Evolutionary conservation across 2,113 vertebrate genomes (phyloP).

Genomic region (Puntigrus tetrazona): DNA sequence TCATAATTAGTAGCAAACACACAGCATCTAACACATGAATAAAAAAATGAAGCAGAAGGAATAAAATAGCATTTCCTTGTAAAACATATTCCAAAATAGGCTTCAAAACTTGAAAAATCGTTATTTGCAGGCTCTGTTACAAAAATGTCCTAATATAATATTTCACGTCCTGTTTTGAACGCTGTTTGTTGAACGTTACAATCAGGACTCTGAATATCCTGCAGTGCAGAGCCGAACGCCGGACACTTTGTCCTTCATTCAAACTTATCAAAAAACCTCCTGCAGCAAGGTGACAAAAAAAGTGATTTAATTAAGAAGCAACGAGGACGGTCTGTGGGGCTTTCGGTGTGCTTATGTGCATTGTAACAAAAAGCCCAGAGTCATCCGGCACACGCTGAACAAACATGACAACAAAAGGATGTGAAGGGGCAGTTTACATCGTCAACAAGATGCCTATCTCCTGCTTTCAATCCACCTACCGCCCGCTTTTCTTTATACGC

Average conservation of each 20-base stretch:
- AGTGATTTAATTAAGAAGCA: neutral
- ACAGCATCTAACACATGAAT: neutral
- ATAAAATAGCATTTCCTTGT: too few relatives aligned
- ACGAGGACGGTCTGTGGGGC: neutral
- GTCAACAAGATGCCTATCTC: constrained; percentile 24
- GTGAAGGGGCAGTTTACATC: constrained; percentile 11
- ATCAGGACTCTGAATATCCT: neutral
- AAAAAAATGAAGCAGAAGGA: too few relatives aligned
- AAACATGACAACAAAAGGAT: constrained; percentile 31
- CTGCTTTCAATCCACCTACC: neutral
- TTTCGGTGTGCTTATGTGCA: neutral
- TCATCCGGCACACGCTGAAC: constrained; percentile 5
- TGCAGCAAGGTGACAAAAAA: neutral
- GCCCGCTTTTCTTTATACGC: neutral
- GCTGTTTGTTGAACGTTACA: neutral
- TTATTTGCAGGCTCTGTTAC: neutral
- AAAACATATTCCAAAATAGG: too few relatives aligned
- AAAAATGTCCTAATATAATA: neutral
- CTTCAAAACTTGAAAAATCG: too few relatives aligned
- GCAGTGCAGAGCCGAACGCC: neutral
- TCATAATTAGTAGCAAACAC: neutral
- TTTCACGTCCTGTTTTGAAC: neutral
- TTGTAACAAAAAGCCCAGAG: constrained; percentile 2
- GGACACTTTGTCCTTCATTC: neutral
- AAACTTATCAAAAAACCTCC: constrained; percentile 5